These are phyloP conservation scores for Tragelaphus scriptus DNA, from an alignment of 2,113 vertebrate species.

Conservation along the genomic window DNA sequence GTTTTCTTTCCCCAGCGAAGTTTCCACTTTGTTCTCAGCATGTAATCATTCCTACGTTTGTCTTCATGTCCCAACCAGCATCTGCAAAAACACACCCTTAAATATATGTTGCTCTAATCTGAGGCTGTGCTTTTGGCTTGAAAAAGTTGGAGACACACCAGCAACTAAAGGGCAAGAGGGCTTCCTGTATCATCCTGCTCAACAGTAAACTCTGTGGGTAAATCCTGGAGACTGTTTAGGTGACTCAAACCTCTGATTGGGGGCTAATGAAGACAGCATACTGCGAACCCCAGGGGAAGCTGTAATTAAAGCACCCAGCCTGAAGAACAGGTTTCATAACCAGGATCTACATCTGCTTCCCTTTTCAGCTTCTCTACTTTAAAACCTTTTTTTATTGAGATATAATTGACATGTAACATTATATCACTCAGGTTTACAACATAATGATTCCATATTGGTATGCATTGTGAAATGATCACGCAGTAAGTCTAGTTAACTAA, in stretches of 20 bases:
- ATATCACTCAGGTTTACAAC: neutral
- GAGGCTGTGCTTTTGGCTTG: constrained; percentile 8
- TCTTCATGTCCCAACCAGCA: constrained; percentile 37
- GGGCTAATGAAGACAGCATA: neutral
- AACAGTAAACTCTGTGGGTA: neutral
- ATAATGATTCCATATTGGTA: neutral
- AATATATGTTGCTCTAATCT: neutral
- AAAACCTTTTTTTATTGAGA: neutral
- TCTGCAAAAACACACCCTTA: constrained; percentile 21
- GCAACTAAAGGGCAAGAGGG: constrained; percentile 9
- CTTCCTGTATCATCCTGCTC: neutral
- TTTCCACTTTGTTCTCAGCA: neutral
- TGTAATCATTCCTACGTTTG: neutral
- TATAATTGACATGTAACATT: neutral
- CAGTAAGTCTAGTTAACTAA: neutral
- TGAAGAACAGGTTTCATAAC: neutral
- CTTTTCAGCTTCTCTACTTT: neutral
- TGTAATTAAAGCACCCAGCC: constrained; percentile 18
- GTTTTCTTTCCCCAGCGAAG: neutral
- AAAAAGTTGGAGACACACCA: constrained; percentile 23
- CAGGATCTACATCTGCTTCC: neutral
- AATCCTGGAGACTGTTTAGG: constrained; percentile 60
- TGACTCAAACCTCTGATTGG: constrained; percentile 61
- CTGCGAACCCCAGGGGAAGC: neutral
- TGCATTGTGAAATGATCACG: neutral